Percentiles rank a stretch among this genome's conserved stretches.
phyloP scores from a whole-genome alignment of 1,140 invertebrate species.

The Eubasilissa regina region DNA sequence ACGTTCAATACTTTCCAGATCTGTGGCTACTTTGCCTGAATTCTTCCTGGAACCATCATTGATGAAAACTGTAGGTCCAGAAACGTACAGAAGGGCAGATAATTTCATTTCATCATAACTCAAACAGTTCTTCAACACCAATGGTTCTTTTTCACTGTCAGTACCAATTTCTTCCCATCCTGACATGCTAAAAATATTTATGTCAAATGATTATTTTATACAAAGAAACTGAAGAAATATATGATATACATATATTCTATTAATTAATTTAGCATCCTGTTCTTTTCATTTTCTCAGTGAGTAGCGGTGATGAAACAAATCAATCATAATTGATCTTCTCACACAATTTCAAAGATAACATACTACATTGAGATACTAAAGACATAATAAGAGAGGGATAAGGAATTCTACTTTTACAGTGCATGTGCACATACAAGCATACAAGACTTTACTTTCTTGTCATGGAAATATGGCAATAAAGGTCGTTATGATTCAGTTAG shows the following conservation, averaged over 20 bases:
- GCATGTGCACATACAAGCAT: no score
- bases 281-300: no score
- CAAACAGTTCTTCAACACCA: slow-evolving; percentile 68
- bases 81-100: slow-evolving; percentile 73
- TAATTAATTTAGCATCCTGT: not conserved
- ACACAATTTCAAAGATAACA: no score
- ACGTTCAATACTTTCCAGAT: slow-evolving; percentile 58
- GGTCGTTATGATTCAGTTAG: no score
- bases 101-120: slow-evolving; percentile 74
- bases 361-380: no score
- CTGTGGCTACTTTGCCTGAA: slow-evolving; percentile 64
- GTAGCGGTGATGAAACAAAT: no score
- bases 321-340: no score
- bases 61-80: slow-evolving; percentile 73
- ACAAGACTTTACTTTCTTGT: no score
- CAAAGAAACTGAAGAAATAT: not conserved
- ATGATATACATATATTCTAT: not conserved
- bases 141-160: slow-evolving; percentile 64
- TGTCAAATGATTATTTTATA: not conserved
- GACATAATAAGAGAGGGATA: no score
- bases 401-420: no score
- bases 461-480: no score
- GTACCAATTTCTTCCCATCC: slow-evolving; percentile 73
- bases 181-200: slow-evolving; percentile 18
- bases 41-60: slow-evolving; percentile 75